Base-by-base conservation (phyloP, 1,140 invertebrate genomes). In the Brachionus sp. region DNA sequence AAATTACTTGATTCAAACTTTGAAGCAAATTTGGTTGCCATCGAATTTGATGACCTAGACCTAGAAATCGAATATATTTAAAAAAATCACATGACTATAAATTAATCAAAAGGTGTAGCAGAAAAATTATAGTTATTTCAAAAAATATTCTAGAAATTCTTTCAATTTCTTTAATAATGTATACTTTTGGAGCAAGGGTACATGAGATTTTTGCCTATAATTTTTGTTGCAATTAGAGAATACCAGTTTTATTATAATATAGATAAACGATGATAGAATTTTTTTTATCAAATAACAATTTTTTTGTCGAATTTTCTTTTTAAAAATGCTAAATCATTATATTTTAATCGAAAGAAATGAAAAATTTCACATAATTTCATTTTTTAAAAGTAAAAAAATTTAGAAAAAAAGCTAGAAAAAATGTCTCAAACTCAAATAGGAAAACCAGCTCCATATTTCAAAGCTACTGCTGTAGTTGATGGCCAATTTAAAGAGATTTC, bases 401-500 rank as follows among this genome's bases (percentile, higher is more conserved):
- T 50, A 70, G 13, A 50, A 96, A 46, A 92, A n/a, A n/a, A n/a
- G n/a, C n/a, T n/a, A n/a, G n/a, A 35, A 6, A 62, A 64, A 64
- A 82, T 82, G 78, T 16, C 50, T 29, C 37, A 78, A 62, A 53
- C 46, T 12, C 19, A 62, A 64, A 87, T 95, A 75, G 93, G 94
- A 86, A 94, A 96, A 88, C 93, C 93, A 85, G 96, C 96, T 23
- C 96, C 96, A 19, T 89, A 92, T 84, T 98, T 97, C 91, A 91
- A 91, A 85, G 93, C 93, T 85, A 93, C 92, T 53, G 96, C 96
- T 68, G 95, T 98, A 10, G 91, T 96, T n/a, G 92, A 97, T 88
- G 95, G 95, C 12, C 91, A 94, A 86, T 97, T 98, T 88, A 95
- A 96, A 89, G 93, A 96, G 44, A 92, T 98, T 42, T 92, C 92